Evolutionary conservation across 2,113 vertebrate genomes (phyloP).

Genomic region (Melanotaenia duboulayi): DNA sequence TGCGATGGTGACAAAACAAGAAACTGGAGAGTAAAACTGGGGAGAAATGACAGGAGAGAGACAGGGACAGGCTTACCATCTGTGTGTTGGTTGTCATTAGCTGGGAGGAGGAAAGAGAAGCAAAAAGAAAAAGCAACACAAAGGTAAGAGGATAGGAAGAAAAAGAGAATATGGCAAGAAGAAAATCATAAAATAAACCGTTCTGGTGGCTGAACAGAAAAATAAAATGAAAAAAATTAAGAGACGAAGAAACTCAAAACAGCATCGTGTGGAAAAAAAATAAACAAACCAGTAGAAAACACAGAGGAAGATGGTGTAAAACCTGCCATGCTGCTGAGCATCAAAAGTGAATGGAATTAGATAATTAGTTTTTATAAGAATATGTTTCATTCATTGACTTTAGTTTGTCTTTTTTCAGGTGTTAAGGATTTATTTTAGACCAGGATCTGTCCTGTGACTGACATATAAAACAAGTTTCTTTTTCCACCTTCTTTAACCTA

Average conservation of each 20-base stretch:
- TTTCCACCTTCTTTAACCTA: no score
- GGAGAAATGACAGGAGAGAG: constrained; percentile 69
- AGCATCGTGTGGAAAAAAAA: constrained; percentile 56
- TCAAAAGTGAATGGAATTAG: constrained; percentile 46
- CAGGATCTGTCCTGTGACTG: no score
- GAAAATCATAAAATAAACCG: constrained; percentile 65
- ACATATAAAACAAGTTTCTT: no score
- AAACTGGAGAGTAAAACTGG: constrained; percentile 60
- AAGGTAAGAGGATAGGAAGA: constrained; percentile 83
- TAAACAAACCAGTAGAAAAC: constrained; percentile 76
- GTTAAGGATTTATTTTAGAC: no score
- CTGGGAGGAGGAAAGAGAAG: constrained; percentile 93
- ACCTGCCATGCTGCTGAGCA: constrained; percentile 57
- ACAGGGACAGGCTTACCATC: constrained; percentile 93
- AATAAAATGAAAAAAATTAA: constrained; percentile 43
- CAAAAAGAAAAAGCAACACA: constrained; percentile 87
- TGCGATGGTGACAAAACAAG: constrained; percentile 29
- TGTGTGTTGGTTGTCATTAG: constrained; percentile 97
- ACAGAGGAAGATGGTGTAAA: constrained; percentile 76
- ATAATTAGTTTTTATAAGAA: neutral
- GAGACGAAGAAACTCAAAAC: constrained; percentile 60
- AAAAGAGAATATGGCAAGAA: constrained; percentile 80
- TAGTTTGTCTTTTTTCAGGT: neutral
- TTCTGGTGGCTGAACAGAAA: constrained; percentile 34
- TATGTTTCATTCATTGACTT: neutral